Base-by-base conservation (phyloP, 2,113 vertebrate species). In the Cyanocitta stelleri region DNA sequence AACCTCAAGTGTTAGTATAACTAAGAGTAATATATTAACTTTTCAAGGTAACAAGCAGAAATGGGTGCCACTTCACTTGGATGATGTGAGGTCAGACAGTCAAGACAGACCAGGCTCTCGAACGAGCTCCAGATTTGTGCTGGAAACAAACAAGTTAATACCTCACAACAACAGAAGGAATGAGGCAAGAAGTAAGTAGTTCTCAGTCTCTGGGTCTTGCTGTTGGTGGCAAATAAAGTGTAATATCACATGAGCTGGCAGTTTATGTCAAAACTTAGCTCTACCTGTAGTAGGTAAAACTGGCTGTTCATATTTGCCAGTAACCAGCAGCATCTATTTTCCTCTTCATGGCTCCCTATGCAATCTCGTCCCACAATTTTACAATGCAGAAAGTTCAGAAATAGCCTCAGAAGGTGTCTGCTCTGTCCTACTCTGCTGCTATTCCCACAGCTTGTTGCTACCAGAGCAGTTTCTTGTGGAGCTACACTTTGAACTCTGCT, bases 1-100 rank as follows among this genome's bases (percentile, higher is more conserved):
- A 89, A 55, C 23, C n/a, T 91, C 26, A 51, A 81, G 39, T 49
- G 71, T 59, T 29, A 43, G 82, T 76, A 29, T 69, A 93, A 35
- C 94, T 22, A 67, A 92, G 85, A 90, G 89, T 83, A 81, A 84
- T 78, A 44, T 73, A 82, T 93, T 96, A 93, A 96, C 75, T 95
- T 89, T 94, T 96, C 74, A 97, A 99, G 98, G 98, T 97, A 99
- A 98, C 98, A 99, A 99, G 96, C 98, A 98, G 97, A 99, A 98
- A 94, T 99, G 99, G 99, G 98, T 99, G 76, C 99, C 98, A 21
- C 98, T 99, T 85, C 98, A 98, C 75, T 97, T 99, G 97, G 98
- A 99, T 48, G 98, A 98, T 33, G 90, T 96, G 55, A 98, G 98
- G 91, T 95, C 97, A 89, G 98, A 98, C 39, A 97, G 97, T 76